phyloP scores from a whole-genome alignment of 2,113 vertebrate species.

The Esox niger region DNA sequence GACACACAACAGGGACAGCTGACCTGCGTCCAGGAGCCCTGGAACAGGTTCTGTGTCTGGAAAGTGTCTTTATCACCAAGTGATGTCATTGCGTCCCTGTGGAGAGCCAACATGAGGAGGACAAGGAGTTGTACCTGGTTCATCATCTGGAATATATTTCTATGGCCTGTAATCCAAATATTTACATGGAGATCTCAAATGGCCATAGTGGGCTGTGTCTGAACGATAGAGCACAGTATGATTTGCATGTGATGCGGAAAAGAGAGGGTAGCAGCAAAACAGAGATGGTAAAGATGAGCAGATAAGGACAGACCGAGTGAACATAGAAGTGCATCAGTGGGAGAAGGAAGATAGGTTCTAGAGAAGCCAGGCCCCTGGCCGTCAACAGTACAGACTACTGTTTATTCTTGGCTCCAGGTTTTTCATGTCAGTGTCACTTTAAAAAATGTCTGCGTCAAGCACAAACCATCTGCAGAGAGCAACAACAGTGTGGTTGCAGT shows the following conservation, averaged over 20 bases:
- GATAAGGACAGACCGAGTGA: neutral
- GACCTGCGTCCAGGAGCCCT: conserved; percentile 67
- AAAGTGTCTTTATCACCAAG: conserved; percentile 14
- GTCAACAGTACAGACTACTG: neutral
- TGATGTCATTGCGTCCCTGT: conserved; percentile 58
- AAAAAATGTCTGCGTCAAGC: neutral
- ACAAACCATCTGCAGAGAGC: neutral
- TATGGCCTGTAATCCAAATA: conserved; percentile 1
- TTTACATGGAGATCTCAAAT: neutral
- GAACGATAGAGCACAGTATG: neutral
- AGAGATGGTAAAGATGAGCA: neutral
- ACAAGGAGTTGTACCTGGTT: neutral
- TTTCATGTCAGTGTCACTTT: neutral
- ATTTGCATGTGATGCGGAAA: conserved; percentile 27
- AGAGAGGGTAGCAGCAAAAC: neutral
- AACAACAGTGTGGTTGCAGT: neutral
- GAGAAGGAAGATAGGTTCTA: neutral
- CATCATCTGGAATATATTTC: neutral
- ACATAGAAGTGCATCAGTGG: neutral
- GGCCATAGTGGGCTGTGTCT: neutral
- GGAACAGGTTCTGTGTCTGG: neutral
- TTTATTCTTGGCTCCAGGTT: neutral
- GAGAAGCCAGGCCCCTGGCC: neutral
- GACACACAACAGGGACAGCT: conserved; percentile 69
- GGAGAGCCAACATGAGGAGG: neutral